These are phyloP conservation scores for Oeneis ivallda DNA, from an alignment of 2,888 invertebrate genomes.

Conservation along the genomic window DNA sequence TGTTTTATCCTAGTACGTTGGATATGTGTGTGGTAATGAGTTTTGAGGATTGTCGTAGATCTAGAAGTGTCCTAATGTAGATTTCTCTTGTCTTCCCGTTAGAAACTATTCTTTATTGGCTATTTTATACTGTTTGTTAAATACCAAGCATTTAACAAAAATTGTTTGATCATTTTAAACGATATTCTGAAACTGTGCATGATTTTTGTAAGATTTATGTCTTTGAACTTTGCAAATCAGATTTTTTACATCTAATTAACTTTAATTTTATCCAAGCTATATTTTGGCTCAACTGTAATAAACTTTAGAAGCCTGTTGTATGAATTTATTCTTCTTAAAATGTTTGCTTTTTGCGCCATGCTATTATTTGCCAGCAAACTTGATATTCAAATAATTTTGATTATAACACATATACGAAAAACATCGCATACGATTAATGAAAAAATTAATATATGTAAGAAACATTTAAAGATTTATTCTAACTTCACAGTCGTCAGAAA, in stretches of 20 bases:
- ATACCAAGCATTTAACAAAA: slow-evolving; percentile 22
- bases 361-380: slow-evolving; percentile 55
- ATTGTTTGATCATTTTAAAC: slow-evolving; percentile 25
- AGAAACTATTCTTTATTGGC: slow-evolving; percentile 48
- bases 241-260: slow-evolving; percentile 7
- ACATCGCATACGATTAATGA: slow-evolving; percentile 30
- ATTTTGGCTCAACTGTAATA: slow-evolving; percentile 71
- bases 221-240: slow-evolving; percentile 3
- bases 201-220: slow-evolving; percentile 20
- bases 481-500: slow-evolving; percentile 10
- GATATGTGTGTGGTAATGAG: slow-evolving; percentile 59
- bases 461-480: slow-evolving; percentile 12
- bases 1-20: slow-evolving; percentile 54
- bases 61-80: slow-evolving; percentile 60
- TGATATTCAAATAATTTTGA: slow-evolving; percentile 13
- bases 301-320: slow-evolving; percentile 67
- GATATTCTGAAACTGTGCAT: slow-evolving; percentile 34
- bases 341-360: slow-evolving; percentile 60
- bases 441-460: slow-evolving; percentile 13
- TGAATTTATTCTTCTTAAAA: slow-evolving; percentile 50
- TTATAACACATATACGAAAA: slow-evolving; percentile 8
- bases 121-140: slow-evolving; percentile 11
- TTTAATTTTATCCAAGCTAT: slow-evolving; percentile 44
- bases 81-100: slow-evolving; percentile 56
- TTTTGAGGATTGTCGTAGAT: slow-evolving; percentile 62